Conservation (phyloP, 2,113 vertebrate genomes). For the Marmota monax region DNA sequence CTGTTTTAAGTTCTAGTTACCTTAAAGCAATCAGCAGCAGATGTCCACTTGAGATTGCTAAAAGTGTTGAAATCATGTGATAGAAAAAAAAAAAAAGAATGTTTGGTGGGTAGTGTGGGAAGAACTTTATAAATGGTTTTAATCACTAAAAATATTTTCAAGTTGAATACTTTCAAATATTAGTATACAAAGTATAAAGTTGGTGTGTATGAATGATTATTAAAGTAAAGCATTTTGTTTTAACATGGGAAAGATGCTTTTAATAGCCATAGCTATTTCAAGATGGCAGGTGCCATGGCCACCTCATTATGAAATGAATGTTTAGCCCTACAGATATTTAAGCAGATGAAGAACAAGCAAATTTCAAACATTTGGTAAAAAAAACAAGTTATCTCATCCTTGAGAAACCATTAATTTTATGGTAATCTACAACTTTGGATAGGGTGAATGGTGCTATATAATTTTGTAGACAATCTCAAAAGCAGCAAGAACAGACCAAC, state of each 20-base stretch:
- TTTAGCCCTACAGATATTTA: neutral
- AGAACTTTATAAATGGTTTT: neutral
- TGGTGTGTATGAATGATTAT: neutral
- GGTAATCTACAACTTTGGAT: neutral
- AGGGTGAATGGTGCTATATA: neutral
- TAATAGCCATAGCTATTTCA: neutral
- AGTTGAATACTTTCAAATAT: neutral
- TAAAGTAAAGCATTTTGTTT: neutral
- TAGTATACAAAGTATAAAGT: neutral
- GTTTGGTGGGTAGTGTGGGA: too few species aligned
- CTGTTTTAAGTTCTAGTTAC: neutral
- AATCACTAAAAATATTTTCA: slow-evolving; percentile 36
- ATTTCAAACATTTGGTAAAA: neutral
- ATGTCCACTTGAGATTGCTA: neutral
- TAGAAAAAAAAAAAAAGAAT: neutral
- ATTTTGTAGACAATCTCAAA: neutral
- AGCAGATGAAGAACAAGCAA: neutral
- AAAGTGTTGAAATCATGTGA: neutral
- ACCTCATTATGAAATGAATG: neutral
- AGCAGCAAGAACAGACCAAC: neutral
- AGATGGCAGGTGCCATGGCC: neutral
- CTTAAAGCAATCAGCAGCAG: neutral
- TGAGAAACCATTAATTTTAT: neutral
- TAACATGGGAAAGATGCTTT: neutral
- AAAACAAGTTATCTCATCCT: neutral